Percentiles rank a stretch among this genome's conserved stretches.
Evolutionary conservation across 1,140 invertebrate genomes (phyloP).

Genomic region (Cotesia vestalis): DNA sequence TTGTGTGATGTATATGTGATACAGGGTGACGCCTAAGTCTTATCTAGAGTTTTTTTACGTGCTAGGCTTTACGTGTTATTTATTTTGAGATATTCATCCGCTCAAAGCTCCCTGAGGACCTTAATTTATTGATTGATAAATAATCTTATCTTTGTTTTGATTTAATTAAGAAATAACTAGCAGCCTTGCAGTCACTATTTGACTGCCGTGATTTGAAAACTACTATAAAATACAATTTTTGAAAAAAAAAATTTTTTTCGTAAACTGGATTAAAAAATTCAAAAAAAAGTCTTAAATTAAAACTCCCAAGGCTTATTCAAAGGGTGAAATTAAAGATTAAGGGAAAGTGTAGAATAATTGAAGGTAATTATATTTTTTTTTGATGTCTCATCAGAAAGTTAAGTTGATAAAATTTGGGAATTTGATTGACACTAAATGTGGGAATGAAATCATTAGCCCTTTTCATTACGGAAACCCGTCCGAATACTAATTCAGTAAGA

Average conservation of each 20-base stretch:
- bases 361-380: not conserved
- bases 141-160: no score
- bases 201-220: no score
- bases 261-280: no score
- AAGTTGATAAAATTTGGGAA: not conserved
- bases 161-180: no score
- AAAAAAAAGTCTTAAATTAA: no score
- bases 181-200: no score
- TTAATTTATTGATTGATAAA: no score
- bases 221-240: no score
- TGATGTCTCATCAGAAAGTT: not conserved
- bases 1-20: slow-evolving; percentile 46
- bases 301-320: not conserved
- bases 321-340: not conserved
- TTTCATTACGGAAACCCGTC: slow-evolving; percentile 9
- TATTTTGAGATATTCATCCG: no score
- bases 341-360: not conserved
- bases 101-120: no score
- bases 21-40: slow-evolving; percentile 55
- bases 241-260: no score
- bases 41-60: not conserved
- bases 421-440: slow-evolving; percentile 17
- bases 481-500: slow-evolving; percentile 16
- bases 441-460: slow-evolving; percentile 2
- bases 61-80: not conserved